Evolutionary conservation across 2,888 invertebrate genomes (phyloP).

Genomic region (Chouioia cunea): DNA sequence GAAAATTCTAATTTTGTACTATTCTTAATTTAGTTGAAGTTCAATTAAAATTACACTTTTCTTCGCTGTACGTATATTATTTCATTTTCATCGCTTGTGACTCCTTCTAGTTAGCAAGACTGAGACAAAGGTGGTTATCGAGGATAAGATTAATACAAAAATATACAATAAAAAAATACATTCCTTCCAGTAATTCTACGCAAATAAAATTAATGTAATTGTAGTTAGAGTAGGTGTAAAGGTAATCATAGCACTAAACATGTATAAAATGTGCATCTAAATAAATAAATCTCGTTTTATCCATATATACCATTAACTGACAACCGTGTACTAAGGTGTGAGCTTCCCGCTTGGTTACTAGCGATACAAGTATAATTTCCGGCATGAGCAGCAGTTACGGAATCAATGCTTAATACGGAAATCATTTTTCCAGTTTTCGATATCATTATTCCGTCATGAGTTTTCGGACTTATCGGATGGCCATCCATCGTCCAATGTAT

Average conservation of each 20-base stretch:
- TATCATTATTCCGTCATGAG: constrained; percentile 58
- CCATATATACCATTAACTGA: constrained; percentile 68
- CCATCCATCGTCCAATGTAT: constrained; percentile 79
- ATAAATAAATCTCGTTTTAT: constrained; percentile 13
- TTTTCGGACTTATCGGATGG: constrained; percentile 57
- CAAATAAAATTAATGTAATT: constrained; percentile 14
- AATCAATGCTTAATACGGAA: constrained; percentile 64
- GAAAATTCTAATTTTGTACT: background rate
- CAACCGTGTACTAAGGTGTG: constrained; percentile 69
- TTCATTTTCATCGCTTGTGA: too few relatives aligned
- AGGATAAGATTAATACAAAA: too few relatives aligned
- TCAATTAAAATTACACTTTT: too few relatives aligned
- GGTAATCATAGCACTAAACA: constrained; percentile 18
- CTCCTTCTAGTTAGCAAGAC: too few relatives aligned
- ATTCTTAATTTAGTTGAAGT: too few relatives aligned
- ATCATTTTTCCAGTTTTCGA: constrained; percentile 63
- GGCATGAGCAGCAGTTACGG: constrained; percentile 59
- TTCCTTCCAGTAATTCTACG: constrained; percentile 52
- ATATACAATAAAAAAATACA: too few relatives aligned
- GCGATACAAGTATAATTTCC: constrained; percentile 66
- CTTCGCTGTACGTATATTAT: too few relatives aligned
- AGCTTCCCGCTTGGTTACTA: constrained; percentile 66
- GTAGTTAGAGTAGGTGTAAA: constrained; percentile 8
- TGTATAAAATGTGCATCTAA: background rate
- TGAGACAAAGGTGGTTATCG: too few relatives aligned